These are phyloP conservation scores for Tenebrosternarchus preto DNA, from an alignment of 2,113 vertebrate genomes.

Conservation along the genomic window DNA sequence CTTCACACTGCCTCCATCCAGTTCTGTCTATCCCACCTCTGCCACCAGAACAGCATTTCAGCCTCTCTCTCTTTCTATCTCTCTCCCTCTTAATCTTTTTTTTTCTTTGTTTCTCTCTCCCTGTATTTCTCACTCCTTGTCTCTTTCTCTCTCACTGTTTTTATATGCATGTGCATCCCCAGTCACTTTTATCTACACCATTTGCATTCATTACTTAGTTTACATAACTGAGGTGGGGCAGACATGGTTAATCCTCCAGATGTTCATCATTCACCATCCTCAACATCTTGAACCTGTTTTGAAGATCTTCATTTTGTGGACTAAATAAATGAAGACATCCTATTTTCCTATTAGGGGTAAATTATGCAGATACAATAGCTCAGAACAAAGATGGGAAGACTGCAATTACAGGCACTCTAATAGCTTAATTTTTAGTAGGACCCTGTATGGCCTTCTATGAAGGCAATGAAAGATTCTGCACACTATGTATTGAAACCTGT, in stretches of 20 bases:
- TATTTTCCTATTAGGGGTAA: constrained; percentile 21
- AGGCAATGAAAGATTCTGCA: background rate
- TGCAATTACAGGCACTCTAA: constrained; percentile 20
- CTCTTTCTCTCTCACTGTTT: background rate
- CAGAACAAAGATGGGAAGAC: constrained; percentile 1
- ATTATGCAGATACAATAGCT: constrained; percentile 13
- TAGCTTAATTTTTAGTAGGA: constrained; percentile 1
- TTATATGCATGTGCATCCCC: background rate
- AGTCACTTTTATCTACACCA: background rate
- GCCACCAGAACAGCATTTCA: no score
- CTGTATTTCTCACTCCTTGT: no score
- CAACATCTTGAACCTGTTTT: background rate
- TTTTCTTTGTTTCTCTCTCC: background rate
- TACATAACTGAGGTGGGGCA: constrained; percentile 15
- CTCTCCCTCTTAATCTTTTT: background rate
- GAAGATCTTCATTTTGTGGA: constrained; percentile 17
- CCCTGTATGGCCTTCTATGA: background rate
- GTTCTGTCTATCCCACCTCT: constrained; percentile 59
- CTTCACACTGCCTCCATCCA: constrained; percentile 67
- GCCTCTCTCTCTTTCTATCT: background rate
- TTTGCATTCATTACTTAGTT: constrained; percentile 29
- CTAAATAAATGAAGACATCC: constrained; percentile 29
- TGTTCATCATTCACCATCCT: constrained; percentile 11
- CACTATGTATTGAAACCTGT: background rate
- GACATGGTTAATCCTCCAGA: constrained; percentile 2